Evolutionary conservation across 2,113 vertebrate genomes (phyloP), one percentile per base, ranked within the genome.

Genomic region (Sapayoa aenigma): DNA sequence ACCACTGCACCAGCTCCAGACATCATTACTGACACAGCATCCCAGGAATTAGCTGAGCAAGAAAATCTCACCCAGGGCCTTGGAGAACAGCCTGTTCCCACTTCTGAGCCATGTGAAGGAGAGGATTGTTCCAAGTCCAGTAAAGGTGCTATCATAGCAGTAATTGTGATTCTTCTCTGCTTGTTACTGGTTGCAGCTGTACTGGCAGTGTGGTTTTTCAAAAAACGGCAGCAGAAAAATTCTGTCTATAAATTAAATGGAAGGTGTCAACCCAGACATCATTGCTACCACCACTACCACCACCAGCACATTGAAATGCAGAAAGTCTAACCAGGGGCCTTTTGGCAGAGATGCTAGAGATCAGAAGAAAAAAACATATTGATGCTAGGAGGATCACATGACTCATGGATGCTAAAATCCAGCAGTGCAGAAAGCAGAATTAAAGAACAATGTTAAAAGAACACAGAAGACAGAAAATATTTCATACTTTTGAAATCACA

Each of bases 241-340:
- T 99, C 99, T 1, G 96, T 99, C 75, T 99, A 99, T 87, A 98
- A 99, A 97, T 97, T 99, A 94, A 99, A 99, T 1, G 99, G 98
- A 42, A 99, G 98, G 87, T 98, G 98, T 88, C 98, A 98, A 59
- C 96, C 97, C 56, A 98, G 97, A 82, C 98, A 97, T 62, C 95
- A 98, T 16, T 98, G 98, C 67, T 98, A 98, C 78, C 99, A 99
- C 96, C 99, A 99, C 92, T 97, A 94, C 55, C 98, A 98, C 60
- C 98, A 98, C 67, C 99, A 99, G 96, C 99, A 99, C 88, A 99
- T 99, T 1, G 99, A 99, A 97, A 99, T 99, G 98, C 98, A 99
- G 95, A 99, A 99, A 85, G 97, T 98, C 81, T 98, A 98, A 95
- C 37, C 23, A 42, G 9, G 39, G 42, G 27, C 56, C 65, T 89